Percentiles rank a stretch among this genome's conserved stretches.
phyloP scores from a whole-genome alignment of 2,797 vertebrate species.

The Poecilia picta region DNA sequence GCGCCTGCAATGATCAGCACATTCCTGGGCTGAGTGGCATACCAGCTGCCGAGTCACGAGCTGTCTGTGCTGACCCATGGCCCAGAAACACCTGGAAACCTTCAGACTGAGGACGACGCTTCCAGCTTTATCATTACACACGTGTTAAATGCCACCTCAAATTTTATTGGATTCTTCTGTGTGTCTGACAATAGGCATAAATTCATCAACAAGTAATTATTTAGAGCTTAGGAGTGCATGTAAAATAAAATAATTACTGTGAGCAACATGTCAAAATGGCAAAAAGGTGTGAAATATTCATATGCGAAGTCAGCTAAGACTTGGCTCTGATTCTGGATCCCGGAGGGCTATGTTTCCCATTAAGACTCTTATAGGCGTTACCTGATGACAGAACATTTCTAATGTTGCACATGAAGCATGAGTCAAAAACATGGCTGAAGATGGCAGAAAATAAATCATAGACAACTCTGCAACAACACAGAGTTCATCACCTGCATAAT shows the following conservation, averaged over 20 bases:
- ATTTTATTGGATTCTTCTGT: background rate
- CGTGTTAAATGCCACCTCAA: background rate
- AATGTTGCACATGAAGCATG: conserved; percentile 8
- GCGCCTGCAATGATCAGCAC: conserved; percentile 74
- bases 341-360: conserved; percentile 1
- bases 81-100: conserved; percentile 62
- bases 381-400: conserved; percentile 38
- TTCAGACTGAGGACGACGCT: conserved; percentile 37
- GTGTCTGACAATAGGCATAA: background rate
- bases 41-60: conserved; percentile 71
- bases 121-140: conserved; percentile 19
- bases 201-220: background rate
- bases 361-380: conserved; percentile 13
- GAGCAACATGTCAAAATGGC: conserved; percentile 3
- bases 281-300: conserved; percentile 3
- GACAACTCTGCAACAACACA: background rate
- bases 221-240: background rate
- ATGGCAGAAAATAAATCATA: background rate
- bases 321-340: background rate
- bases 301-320: conserved; percentile 5
- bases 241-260: background rate
- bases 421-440: background rate
- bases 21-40: conserved; percentile 81
- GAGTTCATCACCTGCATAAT: background rate
- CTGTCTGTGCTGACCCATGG: conserved; percentile 56